Base-by-base conservation (phyloP, 2,888 invertebrate genomes). In the Biston stratarius region DNA sequence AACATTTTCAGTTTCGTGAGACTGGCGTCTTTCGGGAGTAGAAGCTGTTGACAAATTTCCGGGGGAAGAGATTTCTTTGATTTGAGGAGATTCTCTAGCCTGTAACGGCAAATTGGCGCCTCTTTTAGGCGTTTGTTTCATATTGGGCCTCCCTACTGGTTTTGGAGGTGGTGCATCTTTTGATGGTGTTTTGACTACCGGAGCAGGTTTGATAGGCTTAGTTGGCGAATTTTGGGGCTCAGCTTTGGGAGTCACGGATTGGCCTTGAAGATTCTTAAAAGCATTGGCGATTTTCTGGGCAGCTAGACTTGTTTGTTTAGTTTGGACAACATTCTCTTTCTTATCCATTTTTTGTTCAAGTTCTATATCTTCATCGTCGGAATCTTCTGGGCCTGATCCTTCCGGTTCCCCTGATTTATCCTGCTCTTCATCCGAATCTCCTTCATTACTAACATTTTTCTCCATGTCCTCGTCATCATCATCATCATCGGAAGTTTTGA, bases 101-200 rank as follows among this genome's bases (percentile, higher is more conserved):
- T 80, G 69, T 36, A 83, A 64, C 24, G 85, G 85, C 60, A 78
- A 71, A 72, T 84, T 91, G 0, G 83, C 79, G 36, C 82, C 87
- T 78, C 90, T 86, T 79, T 88, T 93, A 11, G 93, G 93, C 14
- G 94, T 92, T 76, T 93, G 91, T 72, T 94, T 94, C 33, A 94
- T 77, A 36, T 84, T 84, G 1, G 92, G 92, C 67, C 92, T 81
- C 5, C 80, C 84, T 12, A 77, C 73, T 12, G 80, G 83, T 65
- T 84, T 85, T 0, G 70, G 69, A 56, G 79, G 75, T 40, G 74
- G 75, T 15, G 70, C 70, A 14, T 84, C 82, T 67, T 80, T 82
- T 9, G 77, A 73, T 52, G 80, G 76, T 5, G 79, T 44, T 62
- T 77, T 81, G 33, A 42, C 11, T 10, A 74, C 68, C 6, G 80